Evolutionary conservation across 2,888 invertebrate species (phyloP).

Genomic region (Philhelius pedissequus): DNA sequence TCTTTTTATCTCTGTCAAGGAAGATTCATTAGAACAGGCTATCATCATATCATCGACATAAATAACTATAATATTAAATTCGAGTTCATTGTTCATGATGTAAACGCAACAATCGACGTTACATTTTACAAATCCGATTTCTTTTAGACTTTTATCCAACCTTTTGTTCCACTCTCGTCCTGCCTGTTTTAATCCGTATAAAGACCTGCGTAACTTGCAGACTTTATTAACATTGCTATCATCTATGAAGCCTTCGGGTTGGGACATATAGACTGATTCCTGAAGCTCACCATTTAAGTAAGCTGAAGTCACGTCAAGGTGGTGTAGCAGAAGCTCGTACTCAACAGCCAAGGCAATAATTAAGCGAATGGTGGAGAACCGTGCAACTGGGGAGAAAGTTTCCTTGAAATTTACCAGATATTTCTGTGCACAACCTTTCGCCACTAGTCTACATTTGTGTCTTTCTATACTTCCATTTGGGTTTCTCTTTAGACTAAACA

Average conservation of each 20-base stretch:
- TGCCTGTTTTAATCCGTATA: slow-evolving; percentile 42
- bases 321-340: neutral
- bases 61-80: neutral
- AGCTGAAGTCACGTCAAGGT: slow-evolving; percentile 32
- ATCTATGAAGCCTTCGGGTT: slow-evolving; percentile 20
- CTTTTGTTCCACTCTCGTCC: slow-evolving; percentile 21
- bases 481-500: slow-evolving; percentile 27
- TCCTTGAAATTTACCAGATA: slow-evolving; percentile 5
- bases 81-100: neutral
- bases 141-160: neutral
- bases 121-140: neutral
- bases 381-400: neutral
- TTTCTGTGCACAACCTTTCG: neutral
- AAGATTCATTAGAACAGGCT: neutral
- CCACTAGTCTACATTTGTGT: slow-evolving; percentile 30
- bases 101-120: slow-evolving; percentile 21
- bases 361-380: neutral
- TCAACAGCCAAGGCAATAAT: neutral
- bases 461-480: neutral
- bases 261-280: slow-evolving; percentile 20
- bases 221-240: neutral
- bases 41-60: slow-evolving; percentile 2
- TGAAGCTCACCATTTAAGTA: slow-evolving; percentile 30
- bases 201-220: neutral
- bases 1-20: neutral